phyloP scores from a whole-genome alignment of 2,113 vertebrate genomes.

The Patagioenas fasciata region DNA sequence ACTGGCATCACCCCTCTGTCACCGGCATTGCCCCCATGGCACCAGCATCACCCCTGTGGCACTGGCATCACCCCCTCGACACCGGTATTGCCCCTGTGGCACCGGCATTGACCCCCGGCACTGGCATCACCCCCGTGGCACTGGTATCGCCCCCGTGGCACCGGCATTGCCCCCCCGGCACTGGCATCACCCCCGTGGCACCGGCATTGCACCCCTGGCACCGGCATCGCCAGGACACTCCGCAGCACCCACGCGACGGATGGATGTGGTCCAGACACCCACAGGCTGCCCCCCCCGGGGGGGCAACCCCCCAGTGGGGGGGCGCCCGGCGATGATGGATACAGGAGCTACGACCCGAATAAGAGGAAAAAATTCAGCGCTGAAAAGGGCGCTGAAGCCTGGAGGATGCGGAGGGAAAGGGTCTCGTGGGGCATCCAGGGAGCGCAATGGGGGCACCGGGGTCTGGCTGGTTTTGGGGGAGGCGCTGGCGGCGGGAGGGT shows the following conservation, averaged over 20 bases:
- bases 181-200: not conserved
- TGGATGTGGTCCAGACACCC: not conserved
- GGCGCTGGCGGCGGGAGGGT: rapidly evolving
- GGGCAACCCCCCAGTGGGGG: rapidly evolving
- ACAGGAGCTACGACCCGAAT: rapidly evolving
- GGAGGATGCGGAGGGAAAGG: not conserved
- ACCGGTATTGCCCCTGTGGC: too few species aligned
- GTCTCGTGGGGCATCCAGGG: not conserved
- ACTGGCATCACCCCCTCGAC: too few species aligned
- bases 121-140: too few species aligned
- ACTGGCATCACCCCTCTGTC: too few species aligned
- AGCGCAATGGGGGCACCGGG: too few species aligned
- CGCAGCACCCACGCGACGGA: not conserved
- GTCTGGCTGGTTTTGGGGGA: not conserved
- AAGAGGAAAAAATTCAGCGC: not conserved
- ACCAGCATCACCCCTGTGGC: too few species aligned
- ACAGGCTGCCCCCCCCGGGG: rapidly evolving
- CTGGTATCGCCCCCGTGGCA: too few species aligned
- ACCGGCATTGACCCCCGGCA: too few species aligned
- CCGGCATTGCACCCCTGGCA: not conserved
- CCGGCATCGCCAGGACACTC: not conserved
- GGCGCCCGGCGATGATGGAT: not conserved
- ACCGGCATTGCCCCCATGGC: too few species aligned
- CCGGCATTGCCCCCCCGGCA: too few species aligned
- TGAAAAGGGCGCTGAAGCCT: not conserved